Evolutionary conservation across 2,888 invertebrate genomes (phyloP), one percentile per base, ranked within the genome.

Genomic region (Azorinus chamasolen): DNA sequence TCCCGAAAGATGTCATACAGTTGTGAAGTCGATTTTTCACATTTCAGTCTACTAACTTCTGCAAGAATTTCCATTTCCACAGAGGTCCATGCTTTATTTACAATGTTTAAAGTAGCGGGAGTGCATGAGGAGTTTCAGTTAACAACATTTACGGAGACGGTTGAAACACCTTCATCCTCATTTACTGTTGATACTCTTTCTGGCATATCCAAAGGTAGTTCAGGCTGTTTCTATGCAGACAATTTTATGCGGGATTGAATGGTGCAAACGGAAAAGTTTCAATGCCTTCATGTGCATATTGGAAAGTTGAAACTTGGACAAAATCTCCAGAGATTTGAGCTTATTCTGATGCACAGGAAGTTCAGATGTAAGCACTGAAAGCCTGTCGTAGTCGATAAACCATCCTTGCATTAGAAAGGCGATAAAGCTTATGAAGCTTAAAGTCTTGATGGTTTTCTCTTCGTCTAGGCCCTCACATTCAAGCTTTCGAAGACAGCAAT

Each of bases 341-440:
- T 63, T 50, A 61, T 45, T 22, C 46, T 74, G 68, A 16, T 53
- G 24, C 10, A 58, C 22, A 24, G 43, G 58, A 48, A 69, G 20
- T 16, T 61, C 59, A 16, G 10, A 32, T 51, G 58, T 51, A 16
- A 68, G 37, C 37, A n/a, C 41, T 45, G 62, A 55, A 12, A 74
- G 24, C 16, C 45, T 8, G 16, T 46, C 57, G 41, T 64, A 75
- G 8, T 59, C 59, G 37, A 73, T 48, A 50, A 43, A 69, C 75
- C 75, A 75, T 1, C 70, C 65, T 51, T 75, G 64, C 64, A 70
- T 75, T 41, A 75, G 25, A 3, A 75, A 51, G 10, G 64, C 75
- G 37, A 75, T 45, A 61, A 69, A 65, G 2, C 55, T 65, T 3
- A 75, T 37, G 58, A 74, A 74, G n/a, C 45, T 39, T 25, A 59